phyloP scores from a whole-genome alignment of 1,140 invertebrate genomes.

The Babylonia areolata region DNA sequence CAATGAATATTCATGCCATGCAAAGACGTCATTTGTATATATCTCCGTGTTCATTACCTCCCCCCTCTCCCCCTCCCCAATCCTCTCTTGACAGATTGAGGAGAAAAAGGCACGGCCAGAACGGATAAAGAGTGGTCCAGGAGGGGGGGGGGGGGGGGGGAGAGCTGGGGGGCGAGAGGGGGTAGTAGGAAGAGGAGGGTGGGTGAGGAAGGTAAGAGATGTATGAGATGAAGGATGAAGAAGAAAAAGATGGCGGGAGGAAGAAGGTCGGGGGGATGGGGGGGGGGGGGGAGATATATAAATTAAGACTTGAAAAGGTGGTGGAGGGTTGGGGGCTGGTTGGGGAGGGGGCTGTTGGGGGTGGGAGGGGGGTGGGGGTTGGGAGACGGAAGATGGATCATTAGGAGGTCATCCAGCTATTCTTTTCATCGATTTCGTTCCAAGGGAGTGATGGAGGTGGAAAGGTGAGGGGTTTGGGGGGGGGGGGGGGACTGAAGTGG shows the following conservation, averaged over 20 bases:
- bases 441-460: neutral
- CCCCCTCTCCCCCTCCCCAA: neutral
- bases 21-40: conserved; percentile 40
- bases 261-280: too few species aligned
- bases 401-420: too few species aligned
- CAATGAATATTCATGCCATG: conserved; percentile 41
- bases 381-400: too few species aligned
- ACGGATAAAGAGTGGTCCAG: neutral
- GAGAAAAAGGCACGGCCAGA: neutral
- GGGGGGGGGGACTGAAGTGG: neutral
- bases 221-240: too few species aligned
- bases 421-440: too few species aligned
- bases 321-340: neutral
- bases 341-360: neutral
- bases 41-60: conserved; percentile 36
- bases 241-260: too few species aligned
- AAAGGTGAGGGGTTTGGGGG: neutral
- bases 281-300: too few species aligned
- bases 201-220: too few species aligned
- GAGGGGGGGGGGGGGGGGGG: neutral
- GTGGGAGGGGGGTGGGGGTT: neutral
- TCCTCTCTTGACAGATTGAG: conserved; percentile 36
- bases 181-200: neutral
- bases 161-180: neutral
- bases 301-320: too few species aligned